Evolutionary conservation across 1,140 invertebrate species (phyloP), one percentile per base, ranked within the genome.

Genomic region (Contarinia nasturtii): DNA sequence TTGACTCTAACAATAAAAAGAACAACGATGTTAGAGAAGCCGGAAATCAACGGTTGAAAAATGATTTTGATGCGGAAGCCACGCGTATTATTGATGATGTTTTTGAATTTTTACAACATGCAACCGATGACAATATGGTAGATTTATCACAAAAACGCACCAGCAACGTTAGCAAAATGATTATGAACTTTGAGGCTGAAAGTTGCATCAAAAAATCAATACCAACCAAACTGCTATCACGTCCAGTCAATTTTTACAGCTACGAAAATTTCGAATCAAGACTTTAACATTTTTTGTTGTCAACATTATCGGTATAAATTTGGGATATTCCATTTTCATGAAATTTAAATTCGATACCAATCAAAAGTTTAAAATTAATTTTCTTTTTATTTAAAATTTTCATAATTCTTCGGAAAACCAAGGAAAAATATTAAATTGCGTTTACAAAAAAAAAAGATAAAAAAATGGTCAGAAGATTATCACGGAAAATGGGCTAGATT

Each of bases 1-100:
- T 61, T 70, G 81, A 52, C 63, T 83, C 46, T 63, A 66, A 12
- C 76, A 80, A 52, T 66, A 64, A 60, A 68, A 58, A 42, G 64
- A 67, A 47, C 71, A 74, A 44, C 21, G 14, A 3, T 10, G 22
- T 33, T 3, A 22, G 66, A 67, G 14, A 46, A 53, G 5, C 46
- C n/a, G 22, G 57, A 46, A 41, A 61, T 63, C 36, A 65, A 54
- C 48, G 63, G 63, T 40, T 49, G 54, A 45, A 48, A 52, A 19
- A 53, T 68, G 14, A 44, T 59, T 53, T 46, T 46, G 27, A 27
- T 18, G 48, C 59, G 2, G 66, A 70, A 45, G 74, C 73, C 51
- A 70, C 73, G 43, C 71, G 75, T 61, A 65, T 73, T 56, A 65
- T 76, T 43, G 50, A 68, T 57, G 61, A 75, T 62, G 65, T 75